These are phyloP conservation scores for Gastracanthus pulcherrimus DNA, from an alignment of 2,888 invertebrate species.

Conservation along the genomic window DNA sequence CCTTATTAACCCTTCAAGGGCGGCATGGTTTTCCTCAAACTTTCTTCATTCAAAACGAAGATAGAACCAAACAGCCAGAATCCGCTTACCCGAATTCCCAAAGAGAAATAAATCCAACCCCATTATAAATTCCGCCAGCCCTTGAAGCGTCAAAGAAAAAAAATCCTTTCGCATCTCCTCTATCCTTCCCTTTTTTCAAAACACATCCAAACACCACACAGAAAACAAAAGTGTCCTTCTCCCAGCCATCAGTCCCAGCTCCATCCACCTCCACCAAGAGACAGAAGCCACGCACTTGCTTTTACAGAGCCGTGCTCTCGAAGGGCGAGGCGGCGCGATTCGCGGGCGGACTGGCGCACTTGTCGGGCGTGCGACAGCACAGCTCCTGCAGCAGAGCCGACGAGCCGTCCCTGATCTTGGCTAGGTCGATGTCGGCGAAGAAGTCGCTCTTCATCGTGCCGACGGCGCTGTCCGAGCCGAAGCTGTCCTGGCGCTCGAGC, in stretches of 20 bases:
- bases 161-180: background rate
- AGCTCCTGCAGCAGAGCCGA: conserved; percentile 67
- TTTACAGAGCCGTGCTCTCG: conserved; percentile 74
- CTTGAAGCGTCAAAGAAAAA: conserved; percentile 18
- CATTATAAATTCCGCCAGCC: no score
- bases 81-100: no score
- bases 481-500: conserved; percentile 73
- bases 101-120: conserved; percentile 8
- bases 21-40: no score
- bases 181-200: conserved; percentile 22
- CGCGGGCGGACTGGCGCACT: conserved; percentile 66
- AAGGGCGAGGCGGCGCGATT: conserved; percentile 71
- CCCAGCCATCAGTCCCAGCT: background rate
- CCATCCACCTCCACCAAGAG: background rate
- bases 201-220: conserved; percentile 37
- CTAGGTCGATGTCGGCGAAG: conserved; percentile 73
- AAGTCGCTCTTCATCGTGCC: conserved; percentile 76
- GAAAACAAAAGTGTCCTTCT: background rate
- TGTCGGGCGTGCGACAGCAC: conserved; percentile 68
- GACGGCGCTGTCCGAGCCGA: conserved; percentile 74
- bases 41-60: no score
- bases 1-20: no score
- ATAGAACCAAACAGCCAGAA: no score
- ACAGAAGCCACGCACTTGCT: conserved; percentile 2
- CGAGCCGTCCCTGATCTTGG: conserved; percentile 68